phyloP scores from a whole-genome alignment of 1,140 invertebrate species.

The honey bee (Apis mellifera) region Amel_HAv3.1 CM009934.2:10973501-10974000 shows the following conservation, averaged over 20 bases:
- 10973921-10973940: slow-evolving; percentile 60
- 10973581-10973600: slow-evolving; percentile 38
- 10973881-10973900: slow-evolving; percentile 66
- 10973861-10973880: slow-evolving; percentile 59
- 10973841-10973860: slow-evolving; percentile 67
- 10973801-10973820: slow-evolving; percentile 57
- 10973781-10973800: slow-evolving; percentile 70
- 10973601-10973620: slow-evolving; percentile 10
- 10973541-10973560: slow-evolving; percentile 42
- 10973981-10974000: slow-evolving; percentile 52
- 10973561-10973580: slow-evolving; percentile 50
- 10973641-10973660: slow-evolving; percentile 39
- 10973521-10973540: slow-evolving; percentile 76
- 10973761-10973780: slow-evolving; percentile 12
- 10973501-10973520: slow-evolving; percentile 82
- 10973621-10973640: slow-evolving; percentile 42
- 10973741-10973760: not conserved
- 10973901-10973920: slow-evolving; percentile 60
- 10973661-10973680: not conserved
- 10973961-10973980: slow-evolving; percentile 1
- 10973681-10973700: not conserved
- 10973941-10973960: slow-evolving; percentile 43
- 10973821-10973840: slow-evolving; percentile 35
- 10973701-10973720: no score
- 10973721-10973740: no score